phyloP scores from a whole-genome alignment of 2,888 invertebrate genomes.

The Diabrotica balteata region DNA sequence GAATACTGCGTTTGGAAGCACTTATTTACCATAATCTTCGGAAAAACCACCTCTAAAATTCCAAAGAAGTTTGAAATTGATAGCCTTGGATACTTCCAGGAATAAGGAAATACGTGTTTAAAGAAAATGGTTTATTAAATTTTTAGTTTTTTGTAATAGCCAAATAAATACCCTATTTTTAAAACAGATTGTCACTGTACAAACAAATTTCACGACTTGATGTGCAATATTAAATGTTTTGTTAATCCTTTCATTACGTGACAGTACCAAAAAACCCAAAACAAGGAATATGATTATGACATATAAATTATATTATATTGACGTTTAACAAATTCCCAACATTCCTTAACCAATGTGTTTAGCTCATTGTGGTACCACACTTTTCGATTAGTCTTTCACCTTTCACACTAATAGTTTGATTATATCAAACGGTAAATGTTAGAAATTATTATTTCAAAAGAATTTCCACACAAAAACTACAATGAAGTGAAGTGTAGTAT shows the following conservation, averaged over 20 bases:
- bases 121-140: too few relatives aligned
- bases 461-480: too few relatives aligned
- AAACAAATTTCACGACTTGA: conserved; percentile 9
- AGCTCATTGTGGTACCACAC: too few relatives aligned
- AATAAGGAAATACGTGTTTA: not conserved
- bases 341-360: not conserved
- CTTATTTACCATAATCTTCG: conserved; percentile 19
- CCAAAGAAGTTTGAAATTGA: not conserved
- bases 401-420: not conserved
- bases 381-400: too few relatives aligned
- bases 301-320: not conserved
- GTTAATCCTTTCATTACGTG: not conserved
- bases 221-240: not conserved
- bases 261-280: conserved; percentile 1
- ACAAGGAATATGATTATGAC: conserved; percentile 3
- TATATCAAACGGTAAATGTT: not conserved
- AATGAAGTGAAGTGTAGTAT: too few relatives aligned
- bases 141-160: too few relatives aligned
- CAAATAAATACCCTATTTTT: not conserved
- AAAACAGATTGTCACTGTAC: conserved; percentile 1
- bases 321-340: not conserved
- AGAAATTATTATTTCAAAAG: not conserved
- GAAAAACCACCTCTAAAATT: conserved; percentile 14
- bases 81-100: not conserved
- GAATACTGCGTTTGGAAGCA: conserved; percentile 33